These are phyloP conservation scores for Prochilodus magdalenae DNA, from an alignment of 2,113 vertebrate species.

Conservation along the genomic window DNA sequence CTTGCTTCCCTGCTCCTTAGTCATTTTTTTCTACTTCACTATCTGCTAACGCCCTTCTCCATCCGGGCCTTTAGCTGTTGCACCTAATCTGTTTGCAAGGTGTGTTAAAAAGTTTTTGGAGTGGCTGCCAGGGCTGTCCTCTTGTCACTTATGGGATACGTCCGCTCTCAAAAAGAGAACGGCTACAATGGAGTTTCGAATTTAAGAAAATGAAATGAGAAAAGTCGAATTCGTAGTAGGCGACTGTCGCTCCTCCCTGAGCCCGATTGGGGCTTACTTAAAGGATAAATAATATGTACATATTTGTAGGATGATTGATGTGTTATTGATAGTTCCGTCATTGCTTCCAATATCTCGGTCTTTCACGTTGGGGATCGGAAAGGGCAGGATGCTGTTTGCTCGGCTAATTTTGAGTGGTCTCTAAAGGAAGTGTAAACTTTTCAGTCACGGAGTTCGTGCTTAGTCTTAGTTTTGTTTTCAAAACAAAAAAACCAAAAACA, in stretches of 20 bases:
- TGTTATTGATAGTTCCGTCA: neutral
- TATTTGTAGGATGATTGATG: conserved; percentile 44
- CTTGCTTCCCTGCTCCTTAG: too few species aligned
- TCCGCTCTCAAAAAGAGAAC: conserved; percentile 5
- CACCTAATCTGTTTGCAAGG: conserved; percentile 27
- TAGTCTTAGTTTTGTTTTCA: neutral
- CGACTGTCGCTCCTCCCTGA: neutral
- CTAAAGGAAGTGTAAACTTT: neutral
- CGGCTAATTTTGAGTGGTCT: conserved; percentile 17
- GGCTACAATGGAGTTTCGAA: neutral
- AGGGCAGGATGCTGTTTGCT: neutral
- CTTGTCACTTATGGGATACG: neutral
- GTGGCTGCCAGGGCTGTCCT: neutral
- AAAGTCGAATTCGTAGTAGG: neutral
- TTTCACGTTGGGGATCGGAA: neutral
- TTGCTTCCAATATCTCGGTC: neutral
- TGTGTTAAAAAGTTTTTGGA: conserved; percentile 38
- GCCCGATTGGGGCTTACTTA: conserved; percentile 12
- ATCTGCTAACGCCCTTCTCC: neutral
- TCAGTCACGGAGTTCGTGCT: neutral
- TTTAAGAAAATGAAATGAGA: neutral
- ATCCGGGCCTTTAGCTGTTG: neutral
- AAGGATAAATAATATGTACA: conserved; percentile 38
- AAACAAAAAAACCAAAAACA: too few species aligned
- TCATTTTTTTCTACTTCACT: neutral